phyloP scores from a whole-genome alignment of 1,140 invertebrate genomes.

The Lasioglossum baleicum region DNA sequence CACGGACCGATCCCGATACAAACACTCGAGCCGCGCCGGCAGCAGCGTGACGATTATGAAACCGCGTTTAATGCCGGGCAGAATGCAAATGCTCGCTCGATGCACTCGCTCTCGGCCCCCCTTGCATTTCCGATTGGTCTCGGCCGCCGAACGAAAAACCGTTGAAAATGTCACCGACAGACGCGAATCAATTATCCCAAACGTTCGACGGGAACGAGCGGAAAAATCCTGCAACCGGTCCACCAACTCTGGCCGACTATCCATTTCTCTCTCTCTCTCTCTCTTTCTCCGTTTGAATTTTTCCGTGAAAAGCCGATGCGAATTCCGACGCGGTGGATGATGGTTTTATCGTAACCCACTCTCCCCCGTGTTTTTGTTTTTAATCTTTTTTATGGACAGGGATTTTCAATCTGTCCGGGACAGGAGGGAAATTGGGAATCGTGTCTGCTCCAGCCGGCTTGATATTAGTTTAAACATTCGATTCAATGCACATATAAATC shows the following conservation, averaged over 20 bases:
- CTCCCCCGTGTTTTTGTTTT: too few species aligned
- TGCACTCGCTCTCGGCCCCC: neutral
- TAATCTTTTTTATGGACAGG: too few species aligned
- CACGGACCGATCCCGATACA: constrained; percentile 3
- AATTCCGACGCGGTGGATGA: too few species aligned
- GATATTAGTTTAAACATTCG: too few species aligned
- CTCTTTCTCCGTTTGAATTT: too few species aligned
- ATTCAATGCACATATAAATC: too few species aligned
- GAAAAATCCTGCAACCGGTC: constrained; percentile 51
- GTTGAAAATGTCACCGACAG: constrained; percentile 42
- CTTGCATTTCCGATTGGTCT: constrained; percentile 31
- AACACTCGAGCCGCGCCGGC: neutral
- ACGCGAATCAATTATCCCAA: constrained; percentile 54
- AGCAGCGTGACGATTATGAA: constrained; percentile 41
- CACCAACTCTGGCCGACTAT: constrained; percentile 19
- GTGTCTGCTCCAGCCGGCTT: too few species aligned
- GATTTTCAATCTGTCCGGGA: too few species aligned
- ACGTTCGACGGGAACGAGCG: neutral
- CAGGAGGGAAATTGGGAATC: too few species aligned
- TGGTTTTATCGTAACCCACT: too few species aligned
- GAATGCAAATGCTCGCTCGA: constrained; percentile 28
- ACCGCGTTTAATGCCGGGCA: constrained; percentile 9
- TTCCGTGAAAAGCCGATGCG: too few species aligned
- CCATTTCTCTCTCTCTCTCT: constrained; percentile 3
- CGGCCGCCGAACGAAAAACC: constrained; percentile 22